Evolutionary conservation across 2,797 vertebrate genomes (phyloP).

Genomic region (Hybognathus amarus): DNA sequence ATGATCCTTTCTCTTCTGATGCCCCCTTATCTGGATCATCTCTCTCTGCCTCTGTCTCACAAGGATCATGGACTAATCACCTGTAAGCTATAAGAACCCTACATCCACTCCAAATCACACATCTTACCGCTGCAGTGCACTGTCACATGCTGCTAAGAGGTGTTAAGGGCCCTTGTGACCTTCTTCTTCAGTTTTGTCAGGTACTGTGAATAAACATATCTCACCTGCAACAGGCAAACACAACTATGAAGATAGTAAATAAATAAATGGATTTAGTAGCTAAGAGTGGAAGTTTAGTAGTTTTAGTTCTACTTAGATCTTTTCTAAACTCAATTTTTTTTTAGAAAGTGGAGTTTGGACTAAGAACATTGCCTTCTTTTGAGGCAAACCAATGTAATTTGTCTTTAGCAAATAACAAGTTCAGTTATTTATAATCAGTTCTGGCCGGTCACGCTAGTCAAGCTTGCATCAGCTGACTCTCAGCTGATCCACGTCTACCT

Average conservation of each 20-base stretch:
- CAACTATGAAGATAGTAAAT: slow-evolving; percentile 18
- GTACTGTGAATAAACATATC: neutral
- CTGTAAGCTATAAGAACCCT: slow-evolving; percentile 33
- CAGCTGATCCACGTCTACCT: too few relatives aligned
- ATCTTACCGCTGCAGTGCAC: neutral
- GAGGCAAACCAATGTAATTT: neutral
- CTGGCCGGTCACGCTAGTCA: too few relatives aligned
- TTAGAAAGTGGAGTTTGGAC: neutral
- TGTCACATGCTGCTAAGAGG: neutral
- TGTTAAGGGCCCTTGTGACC: neutral
- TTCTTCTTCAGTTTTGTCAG: slow-evolving; percentile 13
- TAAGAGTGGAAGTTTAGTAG: neutral
- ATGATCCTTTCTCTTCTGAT: slow-evolving; percentile 37
- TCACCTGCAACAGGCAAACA: neutral
- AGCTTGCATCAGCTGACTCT: too few relatives aligned
- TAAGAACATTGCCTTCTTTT: neutral
- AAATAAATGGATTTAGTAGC: neutral
- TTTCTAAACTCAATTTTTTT: neutral
- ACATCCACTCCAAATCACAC: slow-evolving; percentile 21
- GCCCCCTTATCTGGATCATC: slow-evolving; percentile 20
- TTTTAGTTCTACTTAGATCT: neutral
- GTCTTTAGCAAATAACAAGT: too few relatives aligned
- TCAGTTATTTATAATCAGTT: rapidly evolving
- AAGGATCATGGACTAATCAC: slow-evolving; percentile 38
- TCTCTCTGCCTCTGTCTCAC: slow-evolving; percentile 17